Evolutionary conservation across 2,888 invertebrate species (phyloP).

Genomic region (Pammene fasciana): DNA sequence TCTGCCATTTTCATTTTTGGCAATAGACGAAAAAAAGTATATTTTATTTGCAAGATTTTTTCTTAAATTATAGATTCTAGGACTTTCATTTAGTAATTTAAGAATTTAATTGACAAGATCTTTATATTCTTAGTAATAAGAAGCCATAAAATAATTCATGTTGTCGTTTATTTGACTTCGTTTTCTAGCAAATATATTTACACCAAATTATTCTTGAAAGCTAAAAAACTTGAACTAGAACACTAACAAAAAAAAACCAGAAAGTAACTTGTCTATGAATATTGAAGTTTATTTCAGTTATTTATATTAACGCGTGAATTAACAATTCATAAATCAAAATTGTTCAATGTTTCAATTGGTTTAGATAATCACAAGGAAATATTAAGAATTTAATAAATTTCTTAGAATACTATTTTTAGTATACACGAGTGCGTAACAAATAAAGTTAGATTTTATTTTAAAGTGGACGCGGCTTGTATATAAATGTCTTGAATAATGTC

Average conservation of each 20-base stretch:
- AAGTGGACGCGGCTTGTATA: background rate
- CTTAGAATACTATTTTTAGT: background rate
- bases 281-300: background rate
- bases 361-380: too few species aligned
- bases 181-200: background rate
- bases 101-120: background rate
- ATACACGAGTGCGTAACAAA: background rate
- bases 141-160: background rate
- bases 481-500: background rate
- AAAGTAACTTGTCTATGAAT: slow-evolving; percentile 18
- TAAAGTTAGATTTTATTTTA: too few species aligned
- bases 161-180: background rate
- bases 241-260: background rate
- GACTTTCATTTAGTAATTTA: background rate
- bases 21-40: slow-evolving; percentile 58
- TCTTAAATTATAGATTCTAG: slow-evolving; percentile 33
- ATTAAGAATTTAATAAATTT: too few species aligned
- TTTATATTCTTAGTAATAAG: background rate
- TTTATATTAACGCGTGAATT: background rate
- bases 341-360: too few species aligned
- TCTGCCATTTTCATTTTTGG: slow-evolving; percentile 82
- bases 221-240: background rate
- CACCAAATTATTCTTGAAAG: background rate
- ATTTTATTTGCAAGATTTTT: slow-evolving; percentile 31
- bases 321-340: background rate